phyloP scores from a whole-genome alignment of 2,113 vertebrate species.

The Spizaetus ornatus region DNA sequence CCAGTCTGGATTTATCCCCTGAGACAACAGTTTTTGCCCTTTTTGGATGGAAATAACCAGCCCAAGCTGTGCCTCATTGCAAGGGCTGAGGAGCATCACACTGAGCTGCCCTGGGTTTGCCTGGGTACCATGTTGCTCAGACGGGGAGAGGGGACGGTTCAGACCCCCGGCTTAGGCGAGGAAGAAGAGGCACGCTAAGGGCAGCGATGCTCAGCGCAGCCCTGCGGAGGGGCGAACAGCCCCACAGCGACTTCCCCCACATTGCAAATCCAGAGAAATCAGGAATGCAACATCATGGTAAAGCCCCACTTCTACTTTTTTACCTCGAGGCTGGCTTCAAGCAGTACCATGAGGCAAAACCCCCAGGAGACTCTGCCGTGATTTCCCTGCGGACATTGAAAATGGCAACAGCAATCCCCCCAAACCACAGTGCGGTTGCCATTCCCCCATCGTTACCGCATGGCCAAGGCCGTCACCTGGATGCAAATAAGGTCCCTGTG shows the following conservation, averaged over 20 bases:
- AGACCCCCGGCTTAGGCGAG: rapidly evolving
- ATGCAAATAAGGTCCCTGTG: not conserved
- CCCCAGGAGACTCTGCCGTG: rapidly evolving
- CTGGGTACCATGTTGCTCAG: not conserved
- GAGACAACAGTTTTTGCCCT: not conserved
- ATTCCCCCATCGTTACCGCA: rapidly evolving
- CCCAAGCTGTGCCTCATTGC: rapidly evolving
- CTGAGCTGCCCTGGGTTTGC: not conserved
- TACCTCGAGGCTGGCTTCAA: not conserved
- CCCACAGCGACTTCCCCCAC: too few relatives aligned
- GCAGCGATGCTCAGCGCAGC: not conserved
- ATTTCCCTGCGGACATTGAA: not conserved
- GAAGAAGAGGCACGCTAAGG: not conserved
- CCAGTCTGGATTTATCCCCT: not conserved
- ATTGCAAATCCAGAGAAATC: not conserved
- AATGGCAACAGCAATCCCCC: not conserved
- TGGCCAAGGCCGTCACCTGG: not conserved
- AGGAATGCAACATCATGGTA: rapidly evolving
- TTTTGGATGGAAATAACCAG: not conserved
- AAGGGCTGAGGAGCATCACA: not conserved
- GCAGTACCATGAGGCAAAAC: not conserved
- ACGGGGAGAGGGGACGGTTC: rapidly evolving
- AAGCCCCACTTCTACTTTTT: not conserved
- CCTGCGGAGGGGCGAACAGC: rapidly evolving
- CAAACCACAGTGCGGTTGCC: rapidly evolving